Base-by-base conservation (phyloP, 2,113 vertebrate genomes). In the Puffinus mauretanicus region DNA sequence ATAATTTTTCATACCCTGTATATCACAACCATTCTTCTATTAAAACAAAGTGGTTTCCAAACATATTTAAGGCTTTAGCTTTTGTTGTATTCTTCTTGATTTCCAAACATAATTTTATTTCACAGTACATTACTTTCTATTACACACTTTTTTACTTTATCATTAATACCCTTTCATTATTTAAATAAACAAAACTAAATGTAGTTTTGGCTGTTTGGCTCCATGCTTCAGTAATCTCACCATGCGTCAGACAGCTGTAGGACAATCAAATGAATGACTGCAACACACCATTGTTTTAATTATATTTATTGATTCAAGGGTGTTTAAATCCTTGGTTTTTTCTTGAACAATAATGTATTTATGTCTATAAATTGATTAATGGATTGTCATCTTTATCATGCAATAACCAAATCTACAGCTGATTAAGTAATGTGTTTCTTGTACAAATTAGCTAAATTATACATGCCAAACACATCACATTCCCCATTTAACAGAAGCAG, bases 281-380 rank as follows among this genome's bases (percentile, higher is more conserved):
- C 40, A 85, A 66, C 36, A 95, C 55, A 89, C 82, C 64, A 94
- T 92, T 94, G 64, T 97, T 97, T 98, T 97, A 95, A 97, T 97
- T 97, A 97, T 96, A 94, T 92, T 96, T 97, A 97, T 97, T 97
- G 96, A 98, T 97, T 93, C 54, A 70, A 79, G 24, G 49, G 32
- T 90, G 51, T 96, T 98, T 95, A 94, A 91, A 96, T 95, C 79
- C 89, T 96, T 98, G 96, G 73, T 97, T 98, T 98, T 98, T 97
- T 96, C 95, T 98, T 93, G 38, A 96, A 97, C 90, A 97, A 94
- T 97, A 97, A 96, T 97, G 67, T 95, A 98, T 98, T 98, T 98
- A 93, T 97, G 96, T 96, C 96, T 97, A 94, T 97, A 98, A 97
- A 97, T 98, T 98, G 98, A 99, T 98, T 97, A 98, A 99, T 98